These are phyloP conservation scores for Uropsilus gracilis DNA, from an alignment of 2,113 vertebrate species.

Conservation along the genomic window DNA sequence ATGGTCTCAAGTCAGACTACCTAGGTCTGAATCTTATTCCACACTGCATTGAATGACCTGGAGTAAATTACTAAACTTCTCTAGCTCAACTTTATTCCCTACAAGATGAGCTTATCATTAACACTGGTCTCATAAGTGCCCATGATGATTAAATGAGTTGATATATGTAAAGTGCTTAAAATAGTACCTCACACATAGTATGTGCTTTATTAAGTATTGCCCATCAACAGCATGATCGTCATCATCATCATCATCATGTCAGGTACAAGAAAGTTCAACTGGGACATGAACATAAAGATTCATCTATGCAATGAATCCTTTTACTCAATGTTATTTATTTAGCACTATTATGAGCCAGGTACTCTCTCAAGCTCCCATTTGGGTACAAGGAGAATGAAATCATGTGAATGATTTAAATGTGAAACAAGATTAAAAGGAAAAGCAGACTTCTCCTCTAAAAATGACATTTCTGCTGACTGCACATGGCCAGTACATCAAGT, in stretches of 20 bases:
- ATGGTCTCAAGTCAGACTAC: background rate
- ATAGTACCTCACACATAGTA: background rate
- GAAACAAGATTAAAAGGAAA: background rate
- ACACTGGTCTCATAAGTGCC: background rate
- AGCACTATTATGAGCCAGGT: background rate
- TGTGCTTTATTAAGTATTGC: background rate
- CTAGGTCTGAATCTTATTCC: conserved; percentile 8
- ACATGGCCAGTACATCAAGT: background rate
- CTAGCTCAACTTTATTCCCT: conserved; percentile 36
- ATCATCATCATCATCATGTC: background rate
- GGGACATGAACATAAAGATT: conserved; percentile 2
- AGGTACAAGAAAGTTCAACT: background rate
- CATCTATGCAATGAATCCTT: conserved; percentile 12
- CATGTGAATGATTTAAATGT: conserved; percentile 35
- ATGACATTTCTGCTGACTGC: background rate
- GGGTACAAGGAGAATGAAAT: background rate
- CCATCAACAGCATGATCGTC: background rate
- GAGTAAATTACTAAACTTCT: conserved; percentile 41
- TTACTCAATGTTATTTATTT: conserved; percentile 17
- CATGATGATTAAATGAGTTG: conserved; percentile 25
- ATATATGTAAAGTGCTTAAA: background rate
- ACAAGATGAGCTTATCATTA: conserved; percentile 37
- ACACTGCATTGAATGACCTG: background rate
- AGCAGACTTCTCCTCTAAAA: background rate
- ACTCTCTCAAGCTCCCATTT: conserved; percentile 1